Conservation (phyloP, 2,797 vertebrate genomes). For the Pseudochirops corinnae region DNA sequence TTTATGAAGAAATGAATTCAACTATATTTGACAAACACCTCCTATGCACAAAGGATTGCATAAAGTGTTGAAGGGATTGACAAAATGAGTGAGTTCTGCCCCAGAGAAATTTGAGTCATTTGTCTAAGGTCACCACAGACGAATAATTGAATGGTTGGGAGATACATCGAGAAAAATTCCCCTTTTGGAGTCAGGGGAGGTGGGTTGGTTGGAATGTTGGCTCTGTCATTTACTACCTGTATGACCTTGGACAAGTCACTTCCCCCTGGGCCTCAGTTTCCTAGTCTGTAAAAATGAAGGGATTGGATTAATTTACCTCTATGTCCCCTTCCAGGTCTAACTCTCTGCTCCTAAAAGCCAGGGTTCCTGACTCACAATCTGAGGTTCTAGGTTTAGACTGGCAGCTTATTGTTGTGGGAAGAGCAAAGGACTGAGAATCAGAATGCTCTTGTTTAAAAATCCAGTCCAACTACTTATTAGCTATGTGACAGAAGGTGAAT, state of each 20-base stretch:
- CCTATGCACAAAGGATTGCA: not conserved
- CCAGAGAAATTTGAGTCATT: not conserved
- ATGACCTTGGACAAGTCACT: not conserved
- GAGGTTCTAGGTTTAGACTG: not conserved
- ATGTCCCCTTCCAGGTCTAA: not conserved
- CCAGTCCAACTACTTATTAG: not conserved
- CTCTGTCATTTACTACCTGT: not conserved
- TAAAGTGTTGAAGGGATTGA: not conserved
- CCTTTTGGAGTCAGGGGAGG: not conserved
- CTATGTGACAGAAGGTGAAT: not conserved
- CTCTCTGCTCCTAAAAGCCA: not conserved
- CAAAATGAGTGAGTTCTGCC: not conserved
- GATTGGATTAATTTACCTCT: not conserved
- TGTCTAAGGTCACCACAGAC: not conserved
- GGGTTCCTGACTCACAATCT: too few relatives aligned
- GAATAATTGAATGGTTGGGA: not conserved
- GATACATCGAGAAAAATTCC: not conserved
- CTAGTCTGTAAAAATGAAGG: not conserved
- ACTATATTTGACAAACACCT: not conserved
- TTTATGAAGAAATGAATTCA: not conserved
- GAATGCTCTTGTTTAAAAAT: not conserved
- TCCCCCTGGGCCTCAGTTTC: not conserved
- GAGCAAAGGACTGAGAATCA: not conserved
- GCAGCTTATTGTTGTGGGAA: not conserved
- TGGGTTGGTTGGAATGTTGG: not conserved